These are phyloP conservation scores for Drosophila mimica DNA, from an alignment of 2,888 invertebrate species.

Conservation along the genomic window DNA sequence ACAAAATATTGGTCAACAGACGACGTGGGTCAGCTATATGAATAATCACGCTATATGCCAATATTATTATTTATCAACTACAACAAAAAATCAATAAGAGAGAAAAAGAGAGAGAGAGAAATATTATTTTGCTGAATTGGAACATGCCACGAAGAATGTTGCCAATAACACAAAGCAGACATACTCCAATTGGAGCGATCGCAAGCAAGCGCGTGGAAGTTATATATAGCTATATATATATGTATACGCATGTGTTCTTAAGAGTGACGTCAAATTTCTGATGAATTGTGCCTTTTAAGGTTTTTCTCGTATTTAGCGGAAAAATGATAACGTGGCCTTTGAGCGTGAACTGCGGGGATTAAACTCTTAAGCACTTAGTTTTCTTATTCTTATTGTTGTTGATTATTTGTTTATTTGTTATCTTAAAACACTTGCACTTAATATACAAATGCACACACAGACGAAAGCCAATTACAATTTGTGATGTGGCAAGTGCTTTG, in stretches of 20 bases:
- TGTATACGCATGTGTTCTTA: constrained; percentile 1
- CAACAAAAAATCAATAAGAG: constrained; percentile 5
- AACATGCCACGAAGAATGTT: constrained; percentile 47
- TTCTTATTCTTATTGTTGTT: constrained; percentile 4
- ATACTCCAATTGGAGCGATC: constrained; percentile 55
- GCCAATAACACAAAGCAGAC: constrained; percentile 40
- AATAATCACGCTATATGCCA: constrained; percentile 1
- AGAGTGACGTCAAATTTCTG: constrained; percentile 39
- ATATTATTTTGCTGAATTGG: constrained; percentile 6
- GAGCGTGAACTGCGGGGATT: background rate
- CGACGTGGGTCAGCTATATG: constrained; percentile 45
- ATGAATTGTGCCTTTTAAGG: constrained; percentile 24
- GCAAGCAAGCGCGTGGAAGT: constrained; percentile 6
- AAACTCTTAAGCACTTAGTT: background rate
- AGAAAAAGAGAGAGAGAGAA: background rate
- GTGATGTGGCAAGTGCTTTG: constrained; percentile 24
- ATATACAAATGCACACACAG: background rate
- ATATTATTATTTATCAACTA: constrained; percentile 25
- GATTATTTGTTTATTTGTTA: constrained; percentile 13
- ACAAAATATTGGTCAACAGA: background rate
- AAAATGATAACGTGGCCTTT: constrained; percentile 66
- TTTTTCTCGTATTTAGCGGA: constrained; percentile 14
- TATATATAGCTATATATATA: background rate
- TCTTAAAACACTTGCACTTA: constrained; percentile 51
- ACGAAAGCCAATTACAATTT: background rate